Evolutionary conservation across 2,113 vertebrate genomes (phyloP).

Genomic region (Spilogale gracilis): DNA sequence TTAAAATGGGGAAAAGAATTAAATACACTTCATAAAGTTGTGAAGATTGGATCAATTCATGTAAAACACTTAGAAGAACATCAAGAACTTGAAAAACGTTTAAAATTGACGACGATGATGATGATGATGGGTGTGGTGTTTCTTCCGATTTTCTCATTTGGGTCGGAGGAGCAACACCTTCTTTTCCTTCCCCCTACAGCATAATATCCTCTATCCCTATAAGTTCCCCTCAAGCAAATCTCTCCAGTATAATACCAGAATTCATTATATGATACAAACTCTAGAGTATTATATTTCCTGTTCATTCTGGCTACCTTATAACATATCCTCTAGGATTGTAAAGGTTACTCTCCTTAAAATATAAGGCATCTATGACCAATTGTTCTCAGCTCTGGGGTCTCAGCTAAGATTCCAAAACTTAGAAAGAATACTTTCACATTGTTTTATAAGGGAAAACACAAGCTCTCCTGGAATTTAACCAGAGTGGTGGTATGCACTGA

Average conservation of each 20-base stretch:
- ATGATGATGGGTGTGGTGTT: background rate
- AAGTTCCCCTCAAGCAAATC: background rate
- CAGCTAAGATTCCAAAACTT: background rate
- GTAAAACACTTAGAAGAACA: background rate
- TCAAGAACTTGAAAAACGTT: background rate
- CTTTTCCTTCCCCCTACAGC: too few species aligned
- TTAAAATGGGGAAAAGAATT: background rate
- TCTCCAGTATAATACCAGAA: background rate
- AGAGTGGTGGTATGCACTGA: accelerated
- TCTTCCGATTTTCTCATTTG: background rate
- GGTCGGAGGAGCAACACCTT: background rate
- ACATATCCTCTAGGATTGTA: background rate
- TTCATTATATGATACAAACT: background rate
- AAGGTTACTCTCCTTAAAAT: background rate
- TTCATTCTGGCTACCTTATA: too few species aligned
- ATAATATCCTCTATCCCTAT: background rate
- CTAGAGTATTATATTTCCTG: background rate
- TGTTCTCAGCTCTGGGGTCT: background rate
- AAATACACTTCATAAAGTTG: background rate
- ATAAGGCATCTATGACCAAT: too few species aligned
- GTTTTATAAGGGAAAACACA: background rate
- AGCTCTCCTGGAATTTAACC: background rate
- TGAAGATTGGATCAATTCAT: background rate
- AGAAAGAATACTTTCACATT: background rate
- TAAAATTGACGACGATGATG: background rate